Percentiles rank a stretch among this genome's conserved stretches.
Conservation (phyloP, 2,113 vertebrate genomes). For the Natator depressus region DNA sequence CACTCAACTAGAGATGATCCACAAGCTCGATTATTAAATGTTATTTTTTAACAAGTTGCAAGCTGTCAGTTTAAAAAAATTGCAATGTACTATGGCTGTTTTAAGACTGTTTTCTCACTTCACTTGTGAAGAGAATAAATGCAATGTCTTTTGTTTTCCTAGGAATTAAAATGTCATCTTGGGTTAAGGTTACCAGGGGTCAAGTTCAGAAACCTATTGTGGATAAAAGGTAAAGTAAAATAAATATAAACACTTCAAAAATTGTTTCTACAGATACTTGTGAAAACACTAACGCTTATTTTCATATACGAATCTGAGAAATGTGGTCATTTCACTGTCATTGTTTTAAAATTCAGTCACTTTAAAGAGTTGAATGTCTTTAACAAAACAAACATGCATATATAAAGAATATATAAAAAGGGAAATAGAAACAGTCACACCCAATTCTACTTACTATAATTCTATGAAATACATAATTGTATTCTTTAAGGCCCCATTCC, state of each 20-base stretch:
- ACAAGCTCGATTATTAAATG: neutral
- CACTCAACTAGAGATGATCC: neutral
- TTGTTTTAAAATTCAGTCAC: neutral
- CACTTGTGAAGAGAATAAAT: neutral
- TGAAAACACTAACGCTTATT: neutral
- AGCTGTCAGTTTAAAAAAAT: neutral
- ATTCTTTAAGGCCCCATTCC: neutral
- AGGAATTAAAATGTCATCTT: slow-evolving; percentile 76
- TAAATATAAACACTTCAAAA: neutral
- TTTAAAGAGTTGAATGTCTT: rapidly evolving
- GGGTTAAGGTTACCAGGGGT: slow-evolving; percentile 64
- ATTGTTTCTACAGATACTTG: neutral
- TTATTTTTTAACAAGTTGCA: neutral
- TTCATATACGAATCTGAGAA: neutral
- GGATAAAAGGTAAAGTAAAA: slow-evolving; percentile 77
- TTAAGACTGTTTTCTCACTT: neutral
- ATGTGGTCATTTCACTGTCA: neutral
- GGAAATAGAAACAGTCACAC: neutral
- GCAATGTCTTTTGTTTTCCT: neutral
- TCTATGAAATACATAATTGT: too few relatives aligned
- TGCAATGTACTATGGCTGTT: neutral
- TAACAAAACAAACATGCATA: neutral
- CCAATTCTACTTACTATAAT: neutral
- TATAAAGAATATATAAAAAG: neutral
- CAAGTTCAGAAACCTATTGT: slow-evolving; percentile 60